Base-by-base conservation (phyloP, 23 tunicate genomes). In the Botrylloides violaceus region DNA sequence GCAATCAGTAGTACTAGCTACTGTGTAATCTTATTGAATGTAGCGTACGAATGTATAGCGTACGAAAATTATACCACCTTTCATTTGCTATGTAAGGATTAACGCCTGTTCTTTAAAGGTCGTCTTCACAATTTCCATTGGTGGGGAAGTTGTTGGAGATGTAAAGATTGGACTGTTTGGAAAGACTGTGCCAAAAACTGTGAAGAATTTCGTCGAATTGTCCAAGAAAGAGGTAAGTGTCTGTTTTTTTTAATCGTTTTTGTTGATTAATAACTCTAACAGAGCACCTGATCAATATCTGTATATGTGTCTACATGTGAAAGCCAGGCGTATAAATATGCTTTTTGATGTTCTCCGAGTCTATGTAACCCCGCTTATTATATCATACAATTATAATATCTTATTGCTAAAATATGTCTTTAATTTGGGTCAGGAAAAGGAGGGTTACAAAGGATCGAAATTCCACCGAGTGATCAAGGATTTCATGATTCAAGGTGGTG, bases 361-460 rank as follows among this genome's bases (percentile, higher is more conserved):
- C n/a, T n/a, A n/a, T n/a, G n/a, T n/a, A n/a, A n/a, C n/a, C n/a
- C n/a, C n/a, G n/a, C n/a, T n/a, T n/a, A n/a, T n/a, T n/a, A n/a
- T n/a, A n/a, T n/a, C n/a, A n/a, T n/a, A n/a, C n/a, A n/a, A n/a
- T n/a, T n/a, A n/a, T n/a, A n/a, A n/a, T n/a, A n/a, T n/a, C n/a
- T n/a, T n/a, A n/a, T n/a, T n/a, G n/a, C n/a, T n/a, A n/a, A n/a
- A n/a, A n/a, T n/a, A n/a, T n/a, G n/a, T n/a, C n/a, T n/a, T n/a
- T n/a, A n/a, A n/a, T n/a, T n/a, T n/a, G n/a, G n/a, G n/a, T 43
- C 53, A 63, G 70, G 33, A 63, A 31, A 90, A 90, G 6, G 90
- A 83, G 59, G 97, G 97, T 2, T 90, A 90, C 79, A 90, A 76
- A 70, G 97, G 97, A 73, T 75, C 83, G 74, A 90, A 79, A 47